A percentile compares a stretch with the other conserved stretches of the same genome.
phyloP scores from a whole-genome alignment of 2,113 vertebrate genomes.

The Cephalopterus ornatus region DNA sequence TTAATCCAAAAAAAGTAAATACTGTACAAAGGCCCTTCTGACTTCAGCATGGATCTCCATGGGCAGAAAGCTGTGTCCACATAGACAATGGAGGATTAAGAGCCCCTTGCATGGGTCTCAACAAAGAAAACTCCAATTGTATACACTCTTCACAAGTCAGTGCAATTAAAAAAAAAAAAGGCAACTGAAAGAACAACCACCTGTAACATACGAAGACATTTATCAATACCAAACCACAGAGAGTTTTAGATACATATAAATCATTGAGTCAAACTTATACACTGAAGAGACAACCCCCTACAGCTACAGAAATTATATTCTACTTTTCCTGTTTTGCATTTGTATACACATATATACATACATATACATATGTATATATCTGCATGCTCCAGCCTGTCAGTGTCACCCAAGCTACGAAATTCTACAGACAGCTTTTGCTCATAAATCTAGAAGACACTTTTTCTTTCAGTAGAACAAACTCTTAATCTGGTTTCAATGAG shows the following conservation, averaged over 20 bases:
- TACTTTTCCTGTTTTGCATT: neutral
- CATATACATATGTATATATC: neutral
- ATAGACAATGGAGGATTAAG: neutral
- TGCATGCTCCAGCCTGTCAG: neutral
- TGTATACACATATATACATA: fast-evolving
- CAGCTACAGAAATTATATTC: neutral
- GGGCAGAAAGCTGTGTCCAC: neutral
- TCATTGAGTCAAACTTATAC: neutral
- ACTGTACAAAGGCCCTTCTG: neutral
- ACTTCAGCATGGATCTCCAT: neutral
- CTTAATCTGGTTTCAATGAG: conserved; percentile 53
- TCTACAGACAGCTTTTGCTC: neutral
- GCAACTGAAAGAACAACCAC: neutral
- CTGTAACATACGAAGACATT: neutral
- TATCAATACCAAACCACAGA: neutral
- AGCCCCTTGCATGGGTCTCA: neutral
- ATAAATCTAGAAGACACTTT: conserved; percentile 24
- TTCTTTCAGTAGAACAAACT: conserved; percentile 33
- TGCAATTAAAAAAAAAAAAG: neutral
- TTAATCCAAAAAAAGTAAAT: neutral
- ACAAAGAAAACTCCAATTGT: neutral
- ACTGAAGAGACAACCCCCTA: neutral
- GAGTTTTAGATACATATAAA: neutral
- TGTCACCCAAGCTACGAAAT: neutral
- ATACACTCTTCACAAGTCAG: neutral